These are phyloP conservation scores for Pavo muticus DNA, from an alignment of 2,113 vertebrate genomes.

Conservation along the genomic window DNA sequence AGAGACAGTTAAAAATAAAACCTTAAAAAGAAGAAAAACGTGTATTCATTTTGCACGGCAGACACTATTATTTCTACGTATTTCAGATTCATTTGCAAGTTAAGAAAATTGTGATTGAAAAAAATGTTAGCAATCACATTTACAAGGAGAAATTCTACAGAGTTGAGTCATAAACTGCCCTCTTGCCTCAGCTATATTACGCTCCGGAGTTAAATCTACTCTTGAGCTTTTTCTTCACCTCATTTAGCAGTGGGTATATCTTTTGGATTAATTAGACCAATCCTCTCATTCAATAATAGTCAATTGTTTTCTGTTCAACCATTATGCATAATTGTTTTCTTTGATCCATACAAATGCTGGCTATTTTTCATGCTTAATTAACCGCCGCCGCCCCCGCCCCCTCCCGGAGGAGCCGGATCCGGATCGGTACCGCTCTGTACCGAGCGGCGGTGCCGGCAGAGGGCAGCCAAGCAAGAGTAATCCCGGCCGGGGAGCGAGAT, in stretches of 20 bases:
- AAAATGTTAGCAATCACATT: background rate
- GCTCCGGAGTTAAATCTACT: slow-evolving; percentile 56
- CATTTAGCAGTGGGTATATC: slow-evolving; percentile 77
- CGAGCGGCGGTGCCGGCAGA: slow-evolving; percentile 80
- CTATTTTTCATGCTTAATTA: slow-evolving; percentile 60
- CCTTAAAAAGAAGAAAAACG: slow-evolving; percentile 57
- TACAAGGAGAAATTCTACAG: slow-evolving; percentile 57
- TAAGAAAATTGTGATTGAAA: slow-evolving; percentile 52
- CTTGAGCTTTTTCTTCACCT: slow-evolving; percentile 57
- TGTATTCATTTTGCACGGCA: slow-evolving; percentile 37
- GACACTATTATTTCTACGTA: slow-evolving; percentile 65
- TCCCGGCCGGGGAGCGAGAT: slow-evolving; percentile 67
- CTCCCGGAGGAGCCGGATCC: background rate
- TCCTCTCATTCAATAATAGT: slow-evolving; percentile 55
- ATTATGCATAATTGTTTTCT: slow-evolving; percentile 69
- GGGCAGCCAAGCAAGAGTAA: slow-evolving; percentile 86
- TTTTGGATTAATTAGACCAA: slow-evolving; percentile 77
- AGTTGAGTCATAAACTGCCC: slow-evolving; percentile 67
- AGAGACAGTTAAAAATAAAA: slow-evolving; percentile 69
- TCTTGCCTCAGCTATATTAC: slow-evolving; percentile 61
- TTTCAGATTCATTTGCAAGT: slow-evolving; percentile 63
- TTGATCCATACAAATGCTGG: slow-evolving; percentile 16
- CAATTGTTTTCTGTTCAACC: slow-evolving; percentile 69
- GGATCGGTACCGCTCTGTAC: slow-evolving; percentile 36
- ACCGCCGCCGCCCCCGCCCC: background rate